These are phyloP conservation scores for Rhea pennata DNA, from an alignment of 2,113 vertebrate species.

Conservation along the genomic window DNA sequence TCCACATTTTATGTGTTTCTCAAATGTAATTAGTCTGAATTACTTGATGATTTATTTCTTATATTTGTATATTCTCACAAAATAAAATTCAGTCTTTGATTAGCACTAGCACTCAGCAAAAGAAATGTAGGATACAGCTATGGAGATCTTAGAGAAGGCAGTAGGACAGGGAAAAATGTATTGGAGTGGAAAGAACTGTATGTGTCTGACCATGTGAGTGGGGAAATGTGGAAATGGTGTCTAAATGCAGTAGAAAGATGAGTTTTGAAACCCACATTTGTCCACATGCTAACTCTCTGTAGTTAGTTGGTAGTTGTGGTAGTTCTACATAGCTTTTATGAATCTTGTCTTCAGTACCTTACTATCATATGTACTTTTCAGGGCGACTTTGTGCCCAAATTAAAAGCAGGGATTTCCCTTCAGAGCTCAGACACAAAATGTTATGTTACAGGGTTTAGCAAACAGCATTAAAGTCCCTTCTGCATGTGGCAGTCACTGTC, in stretches of 20 bases:
- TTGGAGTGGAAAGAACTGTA: background rate
- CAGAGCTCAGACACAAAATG: background rate
- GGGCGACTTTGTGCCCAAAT: background rate
- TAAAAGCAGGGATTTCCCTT: background rate
- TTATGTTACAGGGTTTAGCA: background rate
- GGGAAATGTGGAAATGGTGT: background rate
- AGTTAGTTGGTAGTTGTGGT: background rate
- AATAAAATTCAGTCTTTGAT: background rate
- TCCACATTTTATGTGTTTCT: background rate
- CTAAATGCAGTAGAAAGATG: background rate
- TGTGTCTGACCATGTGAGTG: rapidly evolving
- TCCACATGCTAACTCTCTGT: background rate
- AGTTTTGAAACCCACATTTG: background rate
- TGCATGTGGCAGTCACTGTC: background rate
- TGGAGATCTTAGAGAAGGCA: background rate
- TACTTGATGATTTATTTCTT: background rate
- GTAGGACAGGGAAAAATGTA: background rate
- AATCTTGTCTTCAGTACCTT: background rate
- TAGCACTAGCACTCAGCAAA: background rate
- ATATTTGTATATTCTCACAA: background rate
- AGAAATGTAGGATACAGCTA: background rate
- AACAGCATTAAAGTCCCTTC: background rate
- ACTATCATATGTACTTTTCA: background rate
- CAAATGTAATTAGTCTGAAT: background rate
- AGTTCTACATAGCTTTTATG: background rate